Evolutionary conservation across 2,113 vertebrate genomes (phyloP).

Genomic region (Ictidomys tridecemlineatus): DNA sequence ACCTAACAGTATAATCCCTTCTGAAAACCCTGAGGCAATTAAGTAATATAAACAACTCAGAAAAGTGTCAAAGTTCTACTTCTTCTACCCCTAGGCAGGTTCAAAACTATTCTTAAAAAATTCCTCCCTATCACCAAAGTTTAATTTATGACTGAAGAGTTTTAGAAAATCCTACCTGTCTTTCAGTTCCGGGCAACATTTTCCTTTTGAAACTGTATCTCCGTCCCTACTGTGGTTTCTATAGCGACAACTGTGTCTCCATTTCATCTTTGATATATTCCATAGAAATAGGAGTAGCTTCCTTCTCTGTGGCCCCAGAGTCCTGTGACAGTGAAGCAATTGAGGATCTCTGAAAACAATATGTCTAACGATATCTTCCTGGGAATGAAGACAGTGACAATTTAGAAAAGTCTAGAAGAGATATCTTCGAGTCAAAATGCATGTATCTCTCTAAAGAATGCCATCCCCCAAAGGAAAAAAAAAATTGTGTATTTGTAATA

Average conservation of each 20-base stretch:
- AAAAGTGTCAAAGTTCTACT: constrained; percentile 56
- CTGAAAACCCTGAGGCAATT: constrained; percentile 56
- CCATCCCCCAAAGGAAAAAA: neutral
- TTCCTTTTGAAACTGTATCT: constrained; percentile 86
- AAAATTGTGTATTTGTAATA: neutral
- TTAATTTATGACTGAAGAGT: constrained; percentile 65
- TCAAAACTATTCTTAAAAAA: constrained; percentile 62
- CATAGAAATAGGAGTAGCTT: constrained; percentile 51
- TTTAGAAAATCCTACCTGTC: constrained; percentile 81
- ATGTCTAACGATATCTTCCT: constrained; percentile 6
- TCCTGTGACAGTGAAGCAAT: neutral
- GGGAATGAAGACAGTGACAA: neutral
- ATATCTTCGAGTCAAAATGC: neutral
- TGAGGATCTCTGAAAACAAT: neutral
- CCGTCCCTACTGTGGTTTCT: constrained; percentile 81
- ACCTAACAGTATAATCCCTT: constrained; percentile 41
- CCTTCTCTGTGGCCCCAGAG: constrained; percentile 37
- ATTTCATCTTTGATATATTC: neutral
- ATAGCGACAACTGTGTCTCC: constrained; percentile 84
- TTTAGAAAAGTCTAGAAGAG: neutral
- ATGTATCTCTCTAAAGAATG: neutral
- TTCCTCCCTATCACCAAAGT: constrained; percentile 46
- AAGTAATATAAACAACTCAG: constrained; percentile 22
- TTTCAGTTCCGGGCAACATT: constrained; percentile 71
- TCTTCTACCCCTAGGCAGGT: constrained; percentile 40